Percentiles rank a stretch among this genome's conserved stretches.
Evolutionary conservation across 2,797 vertebrate species (phyloP).

Genomic region (Anabacerthia variegaticeps): DNA sequence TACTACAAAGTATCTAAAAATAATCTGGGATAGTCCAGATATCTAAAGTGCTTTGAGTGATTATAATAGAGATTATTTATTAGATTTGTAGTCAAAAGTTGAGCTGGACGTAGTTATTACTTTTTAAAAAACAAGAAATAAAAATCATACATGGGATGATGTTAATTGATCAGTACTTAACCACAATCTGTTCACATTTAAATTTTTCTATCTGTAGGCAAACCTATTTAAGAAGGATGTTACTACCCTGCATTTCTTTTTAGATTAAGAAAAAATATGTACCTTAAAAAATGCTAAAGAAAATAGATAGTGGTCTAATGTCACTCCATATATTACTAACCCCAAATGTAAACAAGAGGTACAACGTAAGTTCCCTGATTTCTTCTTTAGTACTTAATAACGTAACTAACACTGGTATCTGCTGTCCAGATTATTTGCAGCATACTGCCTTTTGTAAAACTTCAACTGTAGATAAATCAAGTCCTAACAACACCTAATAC

Average conservation of each 20-base stretch:
- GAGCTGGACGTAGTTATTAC: slow-evolving; percentile 22
- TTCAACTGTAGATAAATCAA: slow-evolving; percentile 26
- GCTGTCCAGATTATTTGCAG: slow-evolving; percentile 42
- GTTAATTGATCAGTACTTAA: slow-evolving; percentile 26
- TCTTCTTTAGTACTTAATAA: slow-evolving; percentile 54
- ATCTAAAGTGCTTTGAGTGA: slow-evolving; percentile 96
- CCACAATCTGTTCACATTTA: slow-evolving; percentile 24
- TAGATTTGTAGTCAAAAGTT: slow-evolving; percentile 52
- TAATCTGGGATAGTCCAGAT: slow-evolving; percentile 90
- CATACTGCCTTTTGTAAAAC: slow-evolving; percentile 13
- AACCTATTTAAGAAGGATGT: slow-evolving; percentile 21
- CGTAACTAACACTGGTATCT: slow-evolving; percentile 51
- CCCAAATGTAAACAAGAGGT: slow-evolving; percentile 77
- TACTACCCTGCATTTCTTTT: slow-evolving; percentile 58
- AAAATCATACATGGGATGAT: slow-evolving; percentile 6
- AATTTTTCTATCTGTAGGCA: slow-evolving; percentile 38
- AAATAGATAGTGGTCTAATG: slow-evolving; percentile 63
- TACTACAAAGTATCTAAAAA: slow-evolving; percentile 92
- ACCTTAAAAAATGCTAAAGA: slow-evolving; percentile 47
- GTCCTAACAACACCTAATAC: slow-evolving; percentile 25
- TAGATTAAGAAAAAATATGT: slow-evolving; percentile 41
- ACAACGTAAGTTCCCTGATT: slow-evolving; percentile 67
- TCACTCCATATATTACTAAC: slow-evolving; percentile 48
- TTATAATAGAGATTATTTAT: slow-evolving; percentile 57
- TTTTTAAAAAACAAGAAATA: neutral